Evolutionary conservation across 2,113 vertebrate species (phyloP), one percentile per base, ranked within the genome.

Genomic region (Leucopternis melanops): DNA sequence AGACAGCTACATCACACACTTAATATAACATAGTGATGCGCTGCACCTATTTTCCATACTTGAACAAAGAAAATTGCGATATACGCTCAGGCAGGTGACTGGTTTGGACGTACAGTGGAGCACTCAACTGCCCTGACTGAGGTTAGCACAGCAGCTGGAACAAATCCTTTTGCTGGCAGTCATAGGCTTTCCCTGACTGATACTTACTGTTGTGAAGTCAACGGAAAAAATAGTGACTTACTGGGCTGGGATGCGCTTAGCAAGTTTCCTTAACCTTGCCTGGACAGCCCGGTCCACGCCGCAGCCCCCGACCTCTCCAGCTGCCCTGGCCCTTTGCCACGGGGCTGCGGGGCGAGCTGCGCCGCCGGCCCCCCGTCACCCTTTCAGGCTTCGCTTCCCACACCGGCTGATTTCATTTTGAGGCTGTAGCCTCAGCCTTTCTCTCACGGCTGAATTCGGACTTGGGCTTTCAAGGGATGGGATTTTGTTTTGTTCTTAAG

Each of bases 301-400:
- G 0, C 91, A 82, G 82, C 38, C 44, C 67, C 34, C 0, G 0
- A 3, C 1, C 2, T 8, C 17, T 40, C 42, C 81, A 20, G 54
- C 58, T 62, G 61, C 81, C 88, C 45, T 13, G 17, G 54, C 29
- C 55, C 72, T 38, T 69, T 29, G 49, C 49, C 5, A 2, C 8
- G 8, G 70, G 36, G 22, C 34, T 59, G 52, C 16, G 10, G 49
- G 16, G 6, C 3, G 10, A 82, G 62, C 63, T 45, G 67, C 0
- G 2, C 47, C 4, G 2, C 22, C 0, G 0, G 7, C 32, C 50
- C 61, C 65, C 4, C 0, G 6, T 3, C n/a, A 22, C 40, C 58
- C 20, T 16, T 25, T 3, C 27, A 6, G 52, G 31, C 20, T 54
- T 26, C 3, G 1, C 11, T 31, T 49, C 83, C 66, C 57, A 4